A percentile compares a stretch with the other conserved stretches of the same genome.
These are phyloP conservation scores for Peromyscus aztecus DNA, from an alignment of 2,797 vertebrate genomes.

Conservation along the genomic window DNA sequence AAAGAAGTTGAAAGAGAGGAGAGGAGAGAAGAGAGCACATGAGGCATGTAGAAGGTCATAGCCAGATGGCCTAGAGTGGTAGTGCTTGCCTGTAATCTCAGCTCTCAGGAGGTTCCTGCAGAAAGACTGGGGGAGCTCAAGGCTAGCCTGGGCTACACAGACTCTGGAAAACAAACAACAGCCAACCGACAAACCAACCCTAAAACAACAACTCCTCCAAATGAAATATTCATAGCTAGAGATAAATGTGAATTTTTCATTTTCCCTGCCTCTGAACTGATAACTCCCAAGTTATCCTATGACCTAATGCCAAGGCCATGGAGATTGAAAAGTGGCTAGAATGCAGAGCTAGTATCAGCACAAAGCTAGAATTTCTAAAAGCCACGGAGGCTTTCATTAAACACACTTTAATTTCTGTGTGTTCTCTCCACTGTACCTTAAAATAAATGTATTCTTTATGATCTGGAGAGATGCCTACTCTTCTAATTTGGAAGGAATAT, in stretches of 20 bases:
- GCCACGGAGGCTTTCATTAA: conserved; percentile 73
- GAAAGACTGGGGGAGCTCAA: neutral
- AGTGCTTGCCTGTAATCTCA: neutral
- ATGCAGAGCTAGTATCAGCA: neutral
- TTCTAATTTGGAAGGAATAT: conserved; percentile 82
- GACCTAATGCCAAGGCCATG: neutral
- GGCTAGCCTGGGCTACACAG: neutral
- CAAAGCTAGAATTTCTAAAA: conserved; percentile 55
- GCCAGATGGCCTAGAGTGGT: neutral
- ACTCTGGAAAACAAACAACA: neutral
- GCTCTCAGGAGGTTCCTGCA: neutral
- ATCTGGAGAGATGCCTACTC: conserved; percentile 80
- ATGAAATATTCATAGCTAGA: neutral
- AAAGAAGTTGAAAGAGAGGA: neutral
- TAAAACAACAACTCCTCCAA: neutral
- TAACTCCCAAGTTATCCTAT: neutral
- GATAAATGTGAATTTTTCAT: neutral
- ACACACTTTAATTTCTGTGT: conserved; percentile 79
- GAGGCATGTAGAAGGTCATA: neutral
- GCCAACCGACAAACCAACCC: neutral
- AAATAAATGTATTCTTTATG: conserved; percentile 84
- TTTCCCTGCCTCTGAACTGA: neutral
- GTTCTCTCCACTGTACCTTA: conserved; percentile 82
- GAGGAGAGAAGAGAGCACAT: neutral
- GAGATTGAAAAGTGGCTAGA: neutral